phyloP scores from a whole-genome alignment of 2,888 invertebrate species.

The Quadroppia sp. region DNA sequence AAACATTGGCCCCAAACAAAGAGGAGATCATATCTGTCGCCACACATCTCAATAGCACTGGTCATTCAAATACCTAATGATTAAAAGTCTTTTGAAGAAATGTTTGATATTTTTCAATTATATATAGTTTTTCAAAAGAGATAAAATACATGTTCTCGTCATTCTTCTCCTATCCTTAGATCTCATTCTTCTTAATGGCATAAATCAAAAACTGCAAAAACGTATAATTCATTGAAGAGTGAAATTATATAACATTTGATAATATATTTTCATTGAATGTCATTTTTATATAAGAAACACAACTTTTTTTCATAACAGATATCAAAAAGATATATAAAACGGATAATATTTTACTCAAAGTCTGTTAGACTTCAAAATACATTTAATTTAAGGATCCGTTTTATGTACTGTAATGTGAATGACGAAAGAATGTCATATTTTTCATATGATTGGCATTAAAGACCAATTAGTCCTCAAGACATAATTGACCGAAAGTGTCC shows the following conservation, averaged over 20 bases:
- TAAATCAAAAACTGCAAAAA: slow-evolving; percentile 8
- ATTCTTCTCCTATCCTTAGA: background rate
- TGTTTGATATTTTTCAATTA: slow-evolving; percentile 17
- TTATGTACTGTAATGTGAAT: too few species aligned
- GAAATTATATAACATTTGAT: background rate
- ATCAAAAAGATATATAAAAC: background rate
- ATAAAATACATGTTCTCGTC: background rate
- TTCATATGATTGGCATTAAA: slow-evolving; percentile 5
- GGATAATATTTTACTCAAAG: slow-evolving; percentile 5
- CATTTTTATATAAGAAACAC: too few species aligned
- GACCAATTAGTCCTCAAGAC: slow-evolving; percentile 6
- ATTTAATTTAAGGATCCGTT: background rate
- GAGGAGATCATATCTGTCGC: slow-evolving; percentile 8
- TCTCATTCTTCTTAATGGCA: background rate
- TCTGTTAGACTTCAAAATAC: background rate
- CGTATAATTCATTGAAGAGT: slow-evolving; percentile 10
- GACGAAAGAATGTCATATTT: background rate
- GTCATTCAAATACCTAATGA: background rate
- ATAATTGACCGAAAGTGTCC: slow-evolving; percentile 7
- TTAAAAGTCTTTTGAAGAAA: background rate
- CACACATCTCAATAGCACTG: background rate
- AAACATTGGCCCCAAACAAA: too few species aligned
- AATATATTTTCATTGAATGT: too few species aligned
- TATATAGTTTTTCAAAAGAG: background rate
- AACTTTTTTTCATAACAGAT: background rate